Conservation (phyloP, 37 sponge, comb jelly and placozoan species). For the Hexactinellida sp. region DNA sequence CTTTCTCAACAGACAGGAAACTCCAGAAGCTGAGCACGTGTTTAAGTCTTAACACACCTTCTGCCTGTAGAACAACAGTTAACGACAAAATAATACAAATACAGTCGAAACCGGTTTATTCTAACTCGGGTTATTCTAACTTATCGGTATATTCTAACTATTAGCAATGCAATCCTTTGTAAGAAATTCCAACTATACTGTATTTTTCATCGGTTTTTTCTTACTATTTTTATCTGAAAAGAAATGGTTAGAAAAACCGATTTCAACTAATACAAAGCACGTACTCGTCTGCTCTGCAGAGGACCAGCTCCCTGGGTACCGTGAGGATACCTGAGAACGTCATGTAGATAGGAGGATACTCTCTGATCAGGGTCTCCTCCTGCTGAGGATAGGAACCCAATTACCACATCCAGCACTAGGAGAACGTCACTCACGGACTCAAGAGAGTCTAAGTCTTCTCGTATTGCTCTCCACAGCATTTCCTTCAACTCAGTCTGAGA, state of each 20-base stretch:
- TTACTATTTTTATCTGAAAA: too few species aligned
- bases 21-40: conserved; percentile 14
- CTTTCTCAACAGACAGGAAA: neutral
- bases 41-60: neutral
- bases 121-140: too few species aligned
- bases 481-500: neutral
- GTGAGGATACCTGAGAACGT: neutral
- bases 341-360: neutral
- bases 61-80: neutral
- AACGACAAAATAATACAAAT: neutral
- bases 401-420: neutral
- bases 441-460: neutral
- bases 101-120: too few species aligned
- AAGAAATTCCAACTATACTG: too few species aligned
- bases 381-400: conserved; percentile 4
- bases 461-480: neutral
- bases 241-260: too few species aligned
- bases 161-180: too few species aligned
- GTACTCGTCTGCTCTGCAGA: neutral
- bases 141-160: too few species aligned
- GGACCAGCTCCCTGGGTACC: neutral
- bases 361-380: conserved; percentile 2
- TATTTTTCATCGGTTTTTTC: too few species aligned
- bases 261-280: neutral
- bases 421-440: neutral